Evolutionary conservation across 2,797 vertebrate species (phyloP).

Genomic region (Liasis olivaceus): DNA sequence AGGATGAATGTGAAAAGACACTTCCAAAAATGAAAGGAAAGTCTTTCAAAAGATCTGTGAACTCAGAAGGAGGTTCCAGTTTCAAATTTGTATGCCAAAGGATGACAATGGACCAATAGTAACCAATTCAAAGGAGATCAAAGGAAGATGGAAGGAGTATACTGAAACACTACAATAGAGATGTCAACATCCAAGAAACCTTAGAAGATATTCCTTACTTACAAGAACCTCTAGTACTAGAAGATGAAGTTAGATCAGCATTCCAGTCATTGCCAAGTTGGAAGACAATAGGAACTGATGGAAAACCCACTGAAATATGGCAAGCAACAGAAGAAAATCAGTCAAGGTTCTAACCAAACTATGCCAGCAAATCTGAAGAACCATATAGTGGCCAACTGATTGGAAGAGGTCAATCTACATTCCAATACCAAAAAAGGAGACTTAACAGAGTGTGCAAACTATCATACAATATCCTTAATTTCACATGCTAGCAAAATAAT

Average conservation of each 20-base stretch:
- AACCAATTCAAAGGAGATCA: background rate
- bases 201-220: background rate
- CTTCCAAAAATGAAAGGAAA: background rate
- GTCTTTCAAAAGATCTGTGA: background rate
- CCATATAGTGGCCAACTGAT: background rate
- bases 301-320: background rate
- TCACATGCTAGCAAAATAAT: background rate
- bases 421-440: background rate
- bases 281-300: background rate
- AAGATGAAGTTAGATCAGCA: background rate
- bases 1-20: background rate
- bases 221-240: too few relatives aligned
- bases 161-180: background rate
- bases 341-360: background rate
- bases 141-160: background rate
- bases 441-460: background rate
- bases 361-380: background rate
- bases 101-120: background rate
- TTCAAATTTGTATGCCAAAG: background rate
- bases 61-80: background rate
- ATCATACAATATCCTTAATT: background rate
- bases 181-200: background rate
- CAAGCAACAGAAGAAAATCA: background rate
- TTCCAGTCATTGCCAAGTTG: background rate
- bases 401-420: background rate